Evolutionary conservation across 2,888 invertebrate genomes (phyloP).

Genomic region (Zygaena filipendulae): DNA sequence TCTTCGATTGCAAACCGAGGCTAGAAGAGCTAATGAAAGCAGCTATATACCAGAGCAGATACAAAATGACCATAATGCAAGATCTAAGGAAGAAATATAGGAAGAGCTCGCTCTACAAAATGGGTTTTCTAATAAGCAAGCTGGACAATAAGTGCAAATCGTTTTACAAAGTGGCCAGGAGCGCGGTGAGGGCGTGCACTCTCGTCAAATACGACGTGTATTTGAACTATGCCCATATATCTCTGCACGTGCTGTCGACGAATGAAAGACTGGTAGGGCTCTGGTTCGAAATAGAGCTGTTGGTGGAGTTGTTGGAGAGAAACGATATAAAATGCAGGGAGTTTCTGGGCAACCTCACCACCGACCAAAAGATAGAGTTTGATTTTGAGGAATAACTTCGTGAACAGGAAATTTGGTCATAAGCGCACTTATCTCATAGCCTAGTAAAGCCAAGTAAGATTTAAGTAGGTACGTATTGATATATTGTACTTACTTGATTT

Average conservation of each 20-base stretch:
- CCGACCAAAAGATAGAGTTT: conserved; percentile 20
- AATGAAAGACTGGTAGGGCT: conserved; percentile 25
- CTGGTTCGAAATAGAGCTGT: conserved; percentile 31
- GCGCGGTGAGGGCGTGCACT: conserved; percentile 18
- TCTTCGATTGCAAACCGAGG: conserved; percentile 21
- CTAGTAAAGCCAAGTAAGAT: too few species aligned
- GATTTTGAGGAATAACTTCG: conserved; percentile 23
- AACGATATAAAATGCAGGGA: conserved; percentile 25
- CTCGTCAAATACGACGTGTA: conserved; percentile 2
- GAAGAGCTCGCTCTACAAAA: conserved; percentile 27
- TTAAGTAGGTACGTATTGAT: too few species aligned
- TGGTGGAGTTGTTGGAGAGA: conserved; percentile 22
- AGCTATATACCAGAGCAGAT: conserved; percentile 33
- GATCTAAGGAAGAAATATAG: conserved; percentile 20
- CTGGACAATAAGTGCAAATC: conserved; percentile 27
- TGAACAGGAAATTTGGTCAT: too few species aligned
- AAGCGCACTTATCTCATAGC: too few species aligned
- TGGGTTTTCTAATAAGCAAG: conserved; percentile 38
- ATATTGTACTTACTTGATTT: too few species aligned
- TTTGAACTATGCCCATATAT: conserved; percentile 3
- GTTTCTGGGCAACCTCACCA: conserved; percentile 12
- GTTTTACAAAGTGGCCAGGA: conserved; percentile 21
- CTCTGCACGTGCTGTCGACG: conserved; percentile 20
- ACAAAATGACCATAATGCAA: conserved; percentile 38
- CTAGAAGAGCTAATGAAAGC: conserved; percentile 37